These are phyloP conservation scores for Stegostoma tigrinum DNA, from an alignment of 2,113 vertebrate genomes.

Conservation along the genomic window DNA sequence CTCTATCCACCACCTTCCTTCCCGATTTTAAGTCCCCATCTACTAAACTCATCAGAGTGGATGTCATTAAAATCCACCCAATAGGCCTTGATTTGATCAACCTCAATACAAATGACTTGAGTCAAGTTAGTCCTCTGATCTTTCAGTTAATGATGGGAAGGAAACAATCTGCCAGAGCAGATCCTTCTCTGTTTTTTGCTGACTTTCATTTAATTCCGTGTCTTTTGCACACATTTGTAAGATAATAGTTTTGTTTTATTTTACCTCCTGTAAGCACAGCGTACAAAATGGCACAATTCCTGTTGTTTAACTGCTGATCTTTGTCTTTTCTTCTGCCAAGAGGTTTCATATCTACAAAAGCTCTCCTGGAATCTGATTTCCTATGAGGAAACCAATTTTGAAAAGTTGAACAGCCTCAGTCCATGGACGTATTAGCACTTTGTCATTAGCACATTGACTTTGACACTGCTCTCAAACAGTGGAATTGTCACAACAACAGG, in stretches of 20 bases:
- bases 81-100: not conserved
- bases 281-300: not conserved
- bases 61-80: not conserved
- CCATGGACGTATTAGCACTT: not conserved
- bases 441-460: not conserved
- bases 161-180: not conserved
- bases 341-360: constrained; percentile 18
- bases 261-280: not conserved
- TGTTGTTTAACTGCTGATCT: constrained; percentile 4
- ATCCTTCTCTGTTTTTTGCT: not conserved
- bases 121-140: not conserved
- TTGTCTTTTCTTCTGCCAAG: constrained; percentile 15
- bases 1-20: no score
- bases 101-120: not conserved
- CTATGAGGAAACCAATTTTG: constrained; percentile 2
- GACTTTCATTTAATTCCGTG: not conserved
- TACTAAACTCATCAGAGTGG: no score
- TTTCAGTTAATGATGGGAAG: constrained; percentile 1
- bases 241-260: not conserved
- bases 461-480: not conserved
- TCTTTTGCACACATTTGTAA: not conserved
- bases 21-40: no score
- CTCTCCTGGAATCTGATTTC: constrained; percentile 15
- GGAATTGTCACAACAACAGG: not conserved
- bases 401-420: not conserved